A percentile compares a stretch with the other conserved stretches of the same genome.
Conservation (phyloP, 2,113 vertebrate genomes). For the Oryzias celebensis region DNA sequence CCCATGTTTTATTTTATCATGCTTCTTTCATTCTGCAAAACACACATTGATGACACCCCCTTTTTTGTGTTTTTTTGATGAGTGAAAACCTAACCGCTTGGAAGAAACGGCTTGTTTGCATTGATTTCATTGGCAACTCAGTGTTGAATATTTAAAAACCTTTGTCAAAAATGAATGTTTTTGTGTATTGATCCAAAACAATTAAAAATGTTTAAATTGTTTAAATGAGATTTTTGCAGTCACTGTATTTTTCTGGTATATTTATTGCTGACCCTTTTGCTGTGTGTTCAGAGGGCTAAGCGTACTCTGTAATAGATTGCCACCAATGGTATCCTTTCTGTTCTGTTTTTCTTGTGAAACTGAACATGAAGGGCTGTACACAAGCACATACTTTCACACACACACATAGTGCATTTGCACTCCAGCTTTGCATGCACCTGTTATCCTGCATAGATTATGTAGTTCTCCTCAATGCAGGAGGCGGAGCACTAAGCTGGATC, state of each 20-base stretch:
- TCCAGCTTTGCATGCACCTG: slow-evolving; percentile 66
- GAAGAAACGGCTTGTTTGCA: too few relatives aligned
- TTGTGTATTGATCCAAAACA: too few relatives aligned
- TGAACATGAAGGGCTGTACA: slow-evolving; percentile 24
- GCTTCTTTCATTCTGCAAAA: too few relatives aligned
- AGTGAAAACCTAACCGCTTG: too few relatives aligned
- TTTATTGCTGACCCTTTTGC: neutral
- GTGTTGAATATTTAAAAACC: too few relatives aligned
- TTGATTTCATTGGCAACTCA: too few relatives aligned
- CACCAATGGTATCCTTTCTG: slow-evolving; percentile 19
- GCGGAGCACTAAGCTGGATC: slow-evolving; percentile 46
- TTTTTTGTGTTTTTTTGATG: too few relatives aligned
- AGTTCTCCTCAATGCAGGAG: slow-evolving; percentile 47
- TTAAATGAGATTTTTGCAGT: neutral
- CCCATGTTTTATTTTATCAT: too few relatives aligned
- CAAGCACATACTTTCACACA: neutral
- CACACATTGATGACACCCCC: too few relatives aligned
- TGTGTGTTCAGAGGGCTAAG: slow-evolving; percentile 15
- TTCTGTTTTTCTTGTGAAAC: slow-evolving; percentile 13
- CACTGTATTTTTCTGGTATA: neutral
- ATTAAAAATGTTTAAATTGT: too few relatives aligned
- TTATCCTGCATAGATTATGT: slow-evolving; percentile 48
- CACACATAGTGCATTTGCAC: slow-evolving; percentile 30
- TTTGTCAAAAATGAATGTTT: too few relatives aligned
- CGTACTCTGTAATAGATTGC: slow-evolving; percentile 17